Percentiles rank a stretch among this genome's conserved stretches.
Conservation (phyloP, 1,140 invertebrate genomes). For the Thaumetopoea pityocampa region DNA sequence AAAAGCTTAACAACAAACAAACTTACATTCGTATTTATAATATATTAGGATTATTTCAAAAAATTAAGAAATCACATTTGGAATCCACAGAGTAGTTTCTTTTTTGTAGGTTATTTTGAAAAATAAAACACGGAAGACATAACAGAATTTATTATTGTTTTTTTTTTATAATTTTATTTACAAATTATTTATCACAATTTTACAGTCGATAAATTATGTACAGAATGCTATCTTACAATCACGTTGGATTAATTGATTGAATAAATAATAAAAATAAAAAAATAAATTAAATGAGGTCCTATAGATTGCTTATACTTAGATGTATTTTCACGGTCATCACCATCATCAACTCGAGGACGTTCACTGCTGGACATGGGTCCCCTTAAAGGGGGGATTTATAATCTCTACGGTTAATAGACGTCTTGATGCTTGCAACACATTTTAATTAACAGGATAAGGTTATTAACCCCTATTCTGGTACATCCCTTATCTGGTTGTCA, state of each 20-base stretch:
- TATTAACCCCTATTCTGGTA: too few relatives aligned
- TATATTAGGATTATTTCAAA: not conserved
- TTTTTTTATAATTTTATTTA: slow-evolving; percentile 48
- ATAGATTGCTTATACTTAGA: not conserved
- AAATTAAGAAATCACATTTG: too few relatives aligned
- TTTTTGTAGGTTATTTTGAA: not conserved
- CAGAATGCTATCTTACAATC: slow-evolving; percentile 20
- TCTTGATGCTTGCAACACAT: too few relatives aligned
- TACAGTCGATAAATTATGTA: slow-evolving; percentile 56
- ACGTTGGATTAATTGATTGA: slow-evolving; percentile 2
- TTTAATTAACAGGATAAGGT: too few relatives aligned
- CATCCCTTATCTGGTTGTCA: too few relatives aligned
- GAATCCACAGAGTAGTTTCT: not conserved
- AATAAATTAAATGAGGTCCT: not conserved
- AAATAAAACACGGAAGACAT: slow-evolving; percentile 16
- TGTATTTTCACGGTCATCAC: too few relatives aligned
- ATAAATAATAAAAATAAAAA: not conserved
- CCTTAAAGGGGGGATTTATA: too few relatives aligned
- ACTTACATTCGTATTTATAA: not conserved
- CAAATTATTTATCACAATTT: slow-evolving; percentile 65
- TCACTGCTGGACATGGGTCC: too few relatives aligned
- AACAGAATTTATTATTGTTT: slow-evolving; percentile 27
- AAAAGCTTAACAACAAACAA: too few relatives aligned
- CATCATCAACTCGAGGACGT: too few relatives aligned
- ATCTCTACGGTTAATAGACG: too few relatives aligned